Evolutionary conservation across 1,140 invertebrate species (phyloP), one percentile per base, ranked within the genome.

Genomic region (Limonius californicus): DNA sequence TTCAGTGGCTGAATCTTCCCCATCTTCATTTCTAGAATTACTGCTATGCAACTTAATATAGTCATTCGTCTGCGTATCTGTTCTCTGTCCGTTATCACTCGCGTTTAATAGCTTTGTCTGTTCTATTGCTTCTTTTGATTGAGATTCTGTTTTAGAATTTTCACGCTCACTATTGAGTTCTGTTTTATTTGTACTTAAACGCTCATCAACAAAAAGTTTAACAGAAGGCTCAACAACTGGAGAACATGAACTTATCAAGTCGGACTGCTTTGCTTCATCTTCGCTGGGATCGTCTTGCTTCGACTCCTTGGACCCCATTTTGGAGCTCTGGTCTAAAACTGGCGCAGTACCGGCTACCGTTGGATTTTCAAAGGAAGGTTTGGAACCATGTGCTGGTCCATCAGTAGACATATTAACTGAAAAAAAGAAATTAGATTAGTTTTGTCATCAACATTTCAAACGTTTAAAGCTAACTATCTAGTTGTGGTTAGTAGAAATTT

Each of bases 1-100:
- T 65, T 77, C 75, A 7, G 75, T 77, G 1, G 74, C 70, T 2
- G 75, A 77, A 66, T 77, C 75, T 63, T 77, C 75, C 8, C 69
- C 74, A 35, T 73, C 65, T 8, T 55, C 30, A 55, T 50, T 50
- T 3, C 2, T 4, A 12, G 4, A 4, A 45, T 45, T 18, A 27
- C 9, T 27, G 9, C 23, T 27, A 9, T 9, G 23, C 12, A 45
- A 18, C 14, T 45, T 18, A 18, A 15, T 45, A 45, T 6, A 45
- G 4, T 45, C 42, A 45, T 45, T 45, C 6, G 42, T 4, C 14
- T 45, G 42, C 14, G 42, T 4, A 6, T 27, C 23, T 4, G 23
- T 27, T 9, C 3, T 3, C 23, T 3, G 23, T 27, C 9, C 9
- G 23, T 3, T 27, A 27, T 27, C 23, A 27, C 9, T 27, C 23